A percentile compares a stretch with the other conserved stretches of the same genome.
Conservation (phyloP, 2,797 vertebrate species). For the Novumbra hubbsi region DNA sequence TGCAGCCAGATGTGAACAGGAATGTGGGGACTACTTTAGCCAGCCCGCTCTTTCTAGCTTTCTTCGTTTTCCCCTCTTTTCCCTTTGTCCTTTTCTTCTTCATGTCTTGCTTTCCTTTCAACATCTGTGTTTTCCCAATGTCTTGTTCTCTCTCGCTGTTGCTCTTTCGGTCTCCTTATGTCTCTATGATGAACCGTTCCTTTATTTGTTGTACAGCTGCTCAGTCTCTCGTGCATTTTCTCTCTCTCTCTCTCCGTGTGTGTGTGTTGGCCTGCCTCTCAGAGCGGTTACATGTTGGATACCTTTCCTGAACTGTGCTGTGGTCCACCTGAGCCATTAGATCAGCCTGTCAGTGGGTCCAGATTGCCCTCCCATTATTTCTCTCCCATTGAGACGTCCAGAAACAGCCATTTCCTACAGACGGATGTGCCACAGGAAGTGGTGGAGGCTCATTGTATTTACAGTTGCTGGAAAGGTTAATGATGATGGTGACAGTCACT, state of each 20-base stretch:
- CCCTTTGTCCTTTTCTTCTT: slow-evolving; percentile 4
- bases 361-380: neutral
- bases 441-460: neutral
- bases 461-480: slow-evolving; percentile 1
- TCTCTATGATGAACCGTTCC: neutral
- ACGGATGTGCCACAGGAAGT: slow-evolving; percentile 2
- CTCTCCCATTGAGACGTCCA: neutral
- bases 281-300: slow-evolving; percentile 2
- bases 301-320: neutral
- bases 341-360: neutral
- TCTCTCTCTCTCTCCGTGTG: too few relatives aligned
- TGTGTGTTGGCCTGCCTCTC: neutral
- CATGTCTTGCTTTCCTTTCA: neutral
- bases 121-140: slow-evolving; percentile 12
- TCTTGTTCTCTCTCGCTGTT: slow-evolving; percentile 30
- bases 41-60: slow-evolving; percentile 49
- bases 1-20: slow-evolving; percentile 82
- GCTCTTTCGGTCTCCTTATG: neutral
- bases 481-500: slow-evolving; percentile 6
- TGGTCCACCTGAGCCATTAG: neutral
- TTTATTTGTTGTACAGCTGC: neutral
- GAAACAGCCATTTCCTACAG: neutral
- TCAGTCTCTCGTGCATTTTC: neutral
- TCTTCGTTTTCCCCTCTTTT: slow-evolving; percentile 34
- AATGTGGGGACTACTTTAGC: slow-evolving; percentile 70